A percentile compares a stretch with the other conserved stretches of the same genome.
These are phyloP conservation scores for Gopherus evgoodei DNA, from an alignment of 2,113 vertebrate genomes.

Conservation along the genomic window DNA sequence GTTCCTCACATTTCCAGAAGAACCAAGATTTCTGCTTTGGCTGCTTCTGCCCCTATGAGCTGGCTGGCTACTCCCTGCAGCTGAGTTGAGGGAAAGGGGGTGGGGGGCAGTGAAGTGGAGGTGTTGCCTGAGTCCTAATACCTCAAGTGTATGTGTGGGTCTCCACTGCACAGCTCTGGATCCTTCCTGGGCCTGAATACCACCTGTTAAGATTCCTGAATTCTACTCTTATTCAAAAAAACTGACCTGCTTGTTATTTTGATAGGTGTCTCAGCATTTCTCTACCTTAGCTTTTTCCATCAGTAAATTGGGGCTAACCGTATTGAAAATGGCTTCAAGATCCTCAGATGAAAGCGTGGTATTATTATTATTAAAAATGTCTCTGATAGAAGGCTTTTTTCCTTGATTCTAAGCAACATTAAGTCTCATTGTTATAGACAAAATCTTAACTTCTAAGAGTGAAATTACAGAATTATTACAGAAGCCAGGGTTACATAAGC, in stretches of 20 bases:
- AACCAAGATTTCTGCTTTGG: too few relatives aligned
- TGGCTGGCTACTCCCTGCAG: not conserved
- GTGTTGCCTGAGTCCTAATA: not conserved
- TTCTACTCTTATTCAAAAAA: not conserved
- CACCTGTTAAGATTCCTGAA: rapidly evolving
- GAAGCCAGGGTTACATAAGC: not conserved
- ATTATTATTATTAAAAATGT: not conserved
- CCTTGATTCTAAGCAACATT: not conserved
- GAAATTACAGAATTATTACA: not conserved
- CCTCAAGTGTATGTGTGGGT: too few relatives aligned
- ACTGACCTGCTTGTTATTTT: not conserved
- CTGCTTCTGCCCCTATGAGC: not conserved
- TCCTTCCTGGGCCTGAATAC: not conserved
- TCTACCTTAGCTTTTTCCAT: not conserved
- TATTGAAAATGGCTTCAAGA: not conserved
- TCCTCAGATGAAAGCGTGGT: not conserved
- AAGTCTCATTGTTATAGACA: not conserved
- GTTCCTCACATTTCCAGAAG: not conserved
- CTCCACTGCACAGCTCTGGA: not conserved
- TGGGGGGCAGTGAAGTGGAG: not conserved
- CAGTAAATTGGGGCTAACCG: not conserved
- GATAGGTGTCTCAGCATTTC: not conserved
- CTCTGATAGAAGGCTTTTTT: not conserved
- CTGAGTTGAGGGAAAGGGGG: not conserved
- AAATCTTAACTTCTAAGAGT: not conserved